A percentile compares a stretch with the other conserved stretches of the same genome.
Evolutionary conservation across 2,797 vertebrate species (phyloP).

Genomic region (Spondyliosoma cantharus): DNA sequence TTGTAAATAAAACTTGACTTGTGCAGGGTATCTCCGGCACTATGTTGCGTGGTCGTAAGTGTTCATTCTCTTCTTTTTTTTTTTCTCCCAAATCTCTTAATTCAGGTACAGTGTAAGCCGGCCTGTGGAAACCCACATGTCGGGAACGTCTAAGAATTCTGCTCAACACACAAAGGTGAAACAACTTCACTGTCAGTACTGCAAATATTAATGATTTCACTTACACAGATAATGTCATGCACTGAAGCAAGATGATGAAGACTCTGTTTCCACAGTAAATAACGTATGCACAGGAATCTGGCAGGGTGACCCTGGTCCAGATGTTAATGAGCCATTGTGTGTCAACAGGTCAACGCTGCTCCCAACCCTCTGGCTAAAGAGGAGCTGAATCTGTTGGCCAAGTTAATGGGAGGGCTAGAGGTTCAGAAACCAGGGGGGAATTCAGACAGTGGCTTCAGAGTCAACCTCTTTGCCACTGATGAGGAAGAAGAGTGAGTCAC

Average conservation of each 20-base stretch:
- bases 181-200: not conserved
- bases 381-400: constrained; percentile 94
- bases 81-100: constrained; percentile 10
- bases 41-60: not conserved
- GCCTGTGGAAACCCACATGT: constrained; percentile 93
- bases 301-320: not conserved
- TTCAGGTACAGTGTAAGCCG: constrained; percentile 93
- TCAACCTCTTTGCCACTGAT: constrained; percentile 94
- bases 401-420: constrained; percentile 93
- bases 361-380: constrained; percentile 97
- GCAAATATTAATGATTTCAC: not conserved
- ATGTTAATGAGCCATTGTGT: constrained; percentile 31
- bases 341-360: constrained; percentile 86
- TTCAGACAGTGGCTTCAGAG: constrained; percentile 88
- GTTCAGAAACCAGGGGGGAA: constrained; percentile 83
- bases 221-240: not conserved
- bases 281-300: too few species aligned
- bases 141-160: constrained; percentile 88
- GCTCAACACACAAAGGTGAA: constrained; percentile 90
- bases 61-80: constrained; percentile 2
- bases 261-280: not conserved
- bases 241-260: not conserved
- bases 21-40: not conserved
- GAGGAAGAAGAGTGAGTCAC: constrained; percentile 95
- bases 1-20: not conserved